Evolutionary conservation across 2,888 invertebrate species (phyloP).

Genomic region (Pantelozetes paolii): DNA sequence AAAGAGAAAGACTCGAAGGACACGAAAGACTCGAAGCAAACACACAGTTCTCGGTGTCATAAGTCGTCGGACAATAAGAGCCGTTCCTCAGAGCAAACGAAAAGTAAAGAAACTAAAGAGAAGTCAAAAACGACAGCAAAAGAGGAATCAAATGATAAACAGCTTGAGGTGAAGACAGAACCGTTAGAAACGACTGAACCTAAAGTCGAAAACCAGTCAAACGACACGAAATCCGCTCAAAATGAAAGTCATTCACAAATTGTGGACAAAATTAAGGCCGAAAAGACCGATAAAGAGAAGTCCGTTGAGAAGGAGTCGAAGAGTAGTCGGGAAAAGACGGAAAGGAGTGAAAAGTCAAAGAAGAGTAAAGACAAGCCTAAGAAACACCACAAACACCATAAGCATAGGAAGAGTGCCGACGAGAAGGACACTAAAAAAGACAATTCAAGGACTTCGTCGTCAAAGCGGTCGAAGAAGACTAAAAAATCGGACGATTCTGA

Average conservation of each 20-base stretch:
- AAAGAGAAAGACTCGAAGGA: neutral
- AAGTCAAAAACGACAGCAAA: neutral
- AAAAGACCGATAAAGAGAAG: too few species aligned
- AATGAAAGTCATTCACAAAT: neutral
- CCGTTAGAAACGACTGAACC: neutral
- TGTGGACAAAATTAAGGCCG: neutral
- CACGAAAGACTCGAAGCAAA: neutral
- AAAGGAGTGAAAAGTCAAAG: constrained; percentile 5
- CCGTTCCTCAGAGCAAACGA: neutral
- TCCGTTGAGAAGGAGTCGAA: too few species aligned
- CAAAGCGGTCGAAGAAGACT: too few species aligned
- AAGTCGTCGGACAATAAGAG: neutral
- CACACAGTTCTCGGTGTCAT: constrained; percentile 9
- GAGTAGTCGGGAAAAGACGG: neutral
- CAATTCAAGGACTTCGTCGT: neutral
- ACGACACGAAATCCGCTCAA: neutral
- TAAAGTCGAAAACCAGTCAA: neutral
- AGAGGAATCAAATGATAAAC: neutral
- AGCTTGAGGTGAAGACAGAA: neutral
- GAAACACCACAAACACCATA: constrained; percentile 32
- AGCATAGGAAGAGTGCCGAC: constrained; percentile 26
- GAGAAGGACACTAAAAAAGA: neutral
- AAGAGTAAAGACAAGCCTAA: constrained; percentile 22
- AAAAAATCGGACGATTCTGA: too few species aligned
- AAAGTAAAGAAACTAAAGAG: neutral